phyloP scores from a whole-genome alignment of 2,888 invertebrate species.

The Mythimna albipuncta region DNA sequence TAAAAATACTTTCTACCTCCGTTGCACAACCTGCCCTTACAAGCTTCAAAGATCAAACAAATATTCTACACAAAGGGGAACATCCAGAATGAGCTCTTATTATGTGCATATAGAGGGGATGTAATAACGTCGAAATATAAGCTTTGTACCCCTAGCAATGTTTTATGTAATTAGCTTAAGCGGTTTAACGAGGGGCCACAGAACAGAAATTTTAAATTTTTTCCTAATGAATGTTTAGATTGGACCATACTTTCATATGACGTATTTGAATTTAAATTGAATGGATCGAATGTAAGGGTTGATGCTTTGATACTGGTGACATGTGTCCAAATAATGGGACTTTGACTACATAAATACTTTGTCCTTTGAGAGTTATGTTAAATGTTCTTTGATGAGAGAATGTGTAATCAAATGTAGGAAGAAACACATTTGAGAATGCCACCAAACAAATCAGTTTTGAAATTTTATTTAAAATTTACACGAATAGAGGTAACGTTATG shows the following conservation, averaged over 20 bases:
- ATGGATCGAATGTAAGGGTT: constrained; percentile 76
- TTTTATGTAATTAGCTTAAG: constrained; percentile 90
- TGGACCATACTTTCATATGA: constrained; percentile 82
- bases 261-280: constrained; percentile 86
- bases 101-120: constrained; percentile 82
- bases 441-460: not conserved
- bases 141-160: constrained; percentile 78
- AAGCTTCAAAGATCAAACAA: constrained; percentile 87
- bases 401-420: constrained; percentile 14
- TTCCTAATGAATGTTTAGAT: constrained; percentile 89
- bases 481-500: not conserved
- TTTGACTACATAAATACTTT: constrained; percentile 64
- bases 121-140: constrained; percentile 76
- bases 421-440: not conserved
- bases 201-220: constrained; percentile 79
- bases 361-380: constrained; percentile 66
- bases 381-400: constrained; percentile 59
- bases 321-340: constrained; percentile 85
- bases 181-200: constrained; percentile 84
- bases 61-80: constrained; percentile 83
- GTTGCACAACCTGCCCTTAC: constrained; percentile 70
- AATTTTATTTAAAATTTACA: no score
- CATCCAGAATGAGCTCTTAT: constrained; percentile 80
- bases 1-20: constrained; percentile 63
- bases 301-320: constrained; percentile 78